Evolutionary conservation across 2,888 invertebrate species (phyloP), one percentile per base, ranked within the genome.

Genomic region (Seladonia tumulorum): DNA sequence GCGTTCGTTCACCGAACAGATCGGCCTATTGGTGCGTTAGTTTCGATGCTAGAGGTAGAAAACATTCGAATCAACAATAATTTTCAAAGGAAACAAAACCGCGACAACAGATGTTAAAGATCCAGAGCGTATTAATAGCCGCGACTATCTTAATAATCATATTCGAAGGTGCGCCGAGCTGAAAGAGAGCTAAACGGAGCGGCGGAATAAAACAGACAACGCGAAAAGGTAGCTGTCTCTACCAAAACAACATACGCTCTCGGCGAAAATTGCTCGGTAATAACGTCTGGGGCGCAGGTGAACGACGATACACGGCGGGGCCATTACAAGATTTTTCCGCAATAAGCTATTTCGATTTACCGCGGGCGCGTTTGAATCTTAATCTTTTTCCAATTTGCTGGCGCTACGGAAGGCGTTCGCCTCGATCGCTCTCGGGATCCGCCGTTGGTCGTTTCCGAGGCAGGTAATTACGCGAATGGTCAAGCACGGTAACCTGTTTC

Each of bases 401-500:
- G 73, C 73, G 42, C 49, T 68, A 75, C 22, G 35, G 39, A 60
- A 74, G 68, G 76, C 76, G 63, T 74, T 77, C 45, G 45, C 74
- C 60, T 79, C 75, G 76, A 76, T 49, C 49, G 74, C 12, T 29
- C n/a, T 29, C 14, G 25, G 70, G 57, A 79, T 70, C 66, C 77
- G 25, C 72, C 75, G 72, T 63, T 73, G 77, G 22, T 63, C 74
- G 76, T 78, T 75, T 72, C 22, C 75, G 29, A 66, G 35, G 47
- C 72, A 18, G 39, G 60, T 81, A 86, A 86, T 86, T 84, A 77
- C 75, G 66, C 77, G 80, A 81, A 78, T 79, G 77, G 77, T 49
- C 42, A 75, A 83, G 49, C 57, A 8, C 22, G 49, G 57, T 60
- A 86, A 84, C 80, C 84, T 68, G 81, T 84, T 84, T 78, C 80